phyloP scores from a whole-genome alignment of 1,140 invertebrate genomes.

The Drosophila lacertosa region DNA sequence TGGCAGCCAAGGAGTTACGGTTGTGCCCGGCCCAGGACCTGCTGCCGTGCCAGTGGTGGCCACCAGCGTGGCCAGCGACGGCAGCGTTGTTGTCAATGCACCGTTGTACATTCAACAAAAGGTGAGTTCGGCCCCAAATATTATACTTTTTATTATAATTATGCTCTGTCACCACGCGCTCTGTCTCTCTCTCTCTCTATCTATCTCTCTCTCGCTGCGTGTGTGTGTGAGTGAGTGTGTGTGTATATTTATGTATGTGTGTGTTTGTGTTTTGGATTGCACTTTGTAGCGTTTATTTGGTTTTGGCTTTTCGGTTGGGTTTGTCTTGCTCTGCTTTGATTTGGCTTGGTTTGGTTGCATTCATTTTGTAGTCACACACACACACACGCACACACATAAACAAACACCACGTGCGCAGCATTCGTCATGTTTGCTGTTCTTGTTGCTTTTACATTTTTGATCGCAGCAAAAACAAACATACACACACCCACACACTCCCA shows the following conservation, averaged over 20 bases:
- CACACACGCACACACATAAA: constrained; percentile 30
- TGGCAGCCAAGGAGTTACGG: constrained; percentile 43
- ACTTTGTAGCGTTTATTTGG: constrained; percentile 67
- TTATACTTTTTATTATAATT: constrained; percentile 3
- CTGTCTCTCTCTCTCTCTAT: constrained; percentile 11
- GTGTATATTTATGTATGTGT: constrained; percentile 5
- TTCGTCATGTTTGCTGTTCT: constrained; percentile 46
- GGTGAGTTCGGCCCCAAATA: constrained; percentile 59
- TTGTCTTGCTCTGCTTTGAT: constrained; percentile 52
- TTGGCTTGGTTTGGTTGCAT: constrained; percentile 21
- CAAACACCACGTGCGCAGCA: constrained; percentile 1
- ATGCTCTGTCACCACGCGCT: constrained; percentile 1
- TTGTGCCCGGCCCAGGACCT: constrained; percentile 13
- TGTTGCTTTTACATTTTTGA: constrained; percentile 73
- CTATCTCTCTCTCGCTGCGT: constrained; percentile 1
- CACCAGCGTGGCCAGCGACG: constrained; percentile 83
- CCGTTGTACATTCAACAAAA: constrained; percentile 83
- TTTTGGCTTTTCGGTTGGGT: constrained; percentile 57
- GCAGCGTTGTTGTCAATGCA: constrained; percentile 81
- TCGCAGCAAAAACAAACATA: constrained; percentile 36
- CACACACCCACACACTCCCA: constrained; percentile 2
- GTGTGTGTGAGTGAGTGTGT: constrained; percentile 34
- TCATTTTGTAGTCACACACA: constrained; percentile 28
- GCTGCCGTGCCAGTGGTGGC: constrained; percentile 84
- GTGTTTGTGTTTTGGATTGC: constrained; percentile 53